Base-by-base conservation (phyloP, 2,888 invertebrate genomes). In the Watsonalla binaria region DNA sequence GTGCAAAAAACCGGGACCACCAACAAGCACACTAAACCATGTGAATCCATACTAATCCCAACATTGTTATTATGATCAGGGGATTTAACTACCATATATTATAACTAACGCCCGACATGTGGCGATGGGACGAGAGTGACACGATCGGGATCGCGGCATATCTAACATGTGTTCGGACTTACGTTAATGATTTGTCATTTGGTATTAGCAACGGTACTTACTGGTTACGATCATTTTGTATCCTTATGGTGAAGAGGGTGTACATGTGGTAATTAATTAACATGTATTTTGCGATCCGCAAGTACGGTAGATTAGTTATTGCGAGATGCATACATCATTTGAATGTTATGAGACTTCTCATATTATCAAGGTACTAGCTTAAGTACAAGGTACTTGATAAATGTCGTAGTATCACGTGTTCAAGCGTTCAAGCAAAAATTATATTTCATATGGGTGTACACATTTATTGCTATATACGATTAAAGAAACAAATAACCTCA, bases 41-140 rank as follows among this genome's bases (percentile, higher is more conserved):
- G 66, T 57, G 74, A 80, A 87, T 87, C 87, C 83, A 71, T 68
- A 62, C 74, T 88, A 87, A 90, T 88, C 87, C 58, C 55, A 52
- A 66, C 76, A 80, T 80, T 78, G 79, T 81, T 88, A 85, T 90
- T 90, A 82, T 89, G 90, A 90, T 88, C 79, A 82, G 76, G 71
- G 84, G 86, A 80, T 83, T 87, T 86, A 79, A 78, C 74, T 75
- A 67, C 72, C 74, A 77, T 74, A 75, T 74, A 70, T 24, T 24
- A 24, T 79, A 74, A 70, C 76, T 89, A 86, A 89, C 82, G 66
- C 88, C 63, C 65, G 77, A 87, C 90, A 90, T 90, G 89, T 90
- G 90, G 80, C 83, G 72, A 74, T 77, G 76, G 68, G 66, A 64
- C 64, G 70, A 56, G 72, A 68, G 65, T 60, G 63, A 61, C 65